These are phyloP conservation scores for Micronycteris hirsuta DNA, from an alignment of 2,113 vertebrate genomes.

Conservation along the genomic window DNA sequence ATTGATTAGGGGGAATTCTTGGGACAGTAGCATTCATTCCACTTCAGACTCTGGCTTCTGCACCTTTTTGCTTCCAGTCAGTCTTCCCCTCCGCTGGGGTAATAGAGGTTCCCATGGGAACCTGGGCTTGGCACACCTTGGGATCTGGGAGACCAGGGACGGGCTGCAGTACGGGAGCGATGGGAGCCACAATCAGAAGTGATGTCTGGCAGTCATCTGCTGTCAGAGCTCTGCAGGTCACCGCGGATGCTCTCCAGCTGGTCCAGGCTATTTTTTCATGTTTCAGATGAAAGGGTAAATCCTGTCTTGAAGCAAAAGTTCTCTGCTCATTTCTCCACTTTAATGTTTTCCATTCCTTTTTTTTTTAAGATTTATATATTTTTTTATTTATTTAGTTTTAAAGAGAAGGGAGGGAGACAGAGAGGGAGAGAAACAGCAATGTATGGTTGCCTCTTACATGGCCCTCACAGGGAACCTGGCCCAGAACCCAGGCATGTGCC, in stretches of 20 bases:
- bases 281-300: neutral
- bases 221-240: slow-evolving; percentile 98
- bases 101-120: slow-evolving; percentile 82
- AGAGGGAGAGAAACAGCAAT: too few species aligned
- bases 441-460: too few species aligned
- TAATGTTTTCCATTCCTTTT: neutral
- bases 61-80: slow-evolving; percentile 78
- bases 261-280: slow-evolving; percentile 84
- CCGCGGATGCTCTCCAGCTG: slow-evolving; percentile 98
- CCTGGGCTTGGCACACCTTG: slow-evolving; percentile 83
- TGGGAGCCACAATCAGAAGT: slow-evolving; percentile 95
- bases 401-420: too few species aligned
- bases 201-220: slow-evolving; percentile 94
- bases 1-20: neutral
- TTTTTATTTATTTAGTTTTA: too few species aligned
- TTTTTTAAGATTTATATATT: too few species aligned
- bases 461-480: too few species aligned
- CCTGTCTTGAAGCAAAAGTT: neutral
- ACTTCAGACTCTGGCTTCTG: slow-evolving; percentile 82
- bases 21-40: slow-evolving; percentile 52
- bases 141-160: slow-evolving; percentile 72
- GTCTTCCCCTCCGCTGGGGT: slow-evolving; percentile 77
- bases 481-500: too few species aligned
- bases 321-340: neutral
- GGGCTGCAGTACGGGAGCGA: slow-evolving; percentile 78